phyloP scores from a whole-genome alignment of 2,797 vertebrate genomes.

The Hyperoplus lanceolatus region DNA sequence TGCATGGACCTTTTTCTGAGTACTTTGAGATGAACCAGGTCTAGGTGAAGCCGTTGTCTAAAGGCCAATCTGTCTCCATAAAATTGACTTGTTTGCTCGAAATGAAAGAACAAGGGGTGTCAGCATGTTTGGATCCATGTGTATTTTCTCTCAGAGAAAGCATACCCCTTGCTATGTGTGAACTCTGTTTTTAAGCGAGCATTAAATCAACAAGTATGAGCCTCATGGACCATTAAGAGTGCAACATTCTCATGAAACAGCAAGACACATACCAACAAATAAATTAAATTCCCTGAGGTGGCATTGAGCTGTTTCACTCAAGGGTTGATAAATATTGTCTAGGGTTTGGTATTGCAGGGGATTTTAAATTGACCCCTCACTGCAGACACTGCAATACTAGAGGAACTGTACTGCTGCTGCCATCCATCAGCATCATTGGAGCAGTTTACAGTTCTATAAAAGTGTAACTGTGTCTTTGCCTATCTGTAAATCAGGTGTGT shows the following conservation, averaged over 20 bases:
- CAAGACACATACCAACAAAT: constrained; percentile 28
- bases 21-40: constrained; percentile 77
- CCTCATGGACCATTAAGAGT: constrained; percentile 18
- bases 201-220: constrained; percentile 77
- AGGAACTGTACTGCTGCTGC: constrained; percentile 46
- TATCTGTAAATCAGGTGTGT: constrained; percentile 74
- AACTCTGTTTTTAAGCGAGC: constrained; percentile 56
- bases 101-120: constrained; percentile 55
- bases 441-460: constrained; percentile 78
- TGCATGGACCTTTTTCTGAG: constrained; percentile 45
- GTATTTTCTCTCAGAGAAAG: constrained; percentile 34
- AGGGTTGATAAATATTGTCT: constrained; percentile 64
- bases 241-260: constrained; percentile 47
- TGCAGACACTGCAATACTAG: constrained; percentile 57
- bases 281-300: constrained; percentile 45
- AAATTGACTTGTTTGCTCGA: constrained; percentile 52
- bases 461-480: constrained; percentile 67
- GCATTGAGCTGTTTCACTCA: constrained; percentile 47
- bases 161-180: constrained; percentile 32
- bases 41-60: constrained; percentile 48
- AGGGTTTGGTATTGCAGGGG: constrained; percentile 33
- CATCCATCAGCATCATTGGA: constrained; percentile 68
- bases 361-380: constrained; percentile 47
- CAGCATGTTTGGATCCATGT: constrained; percentile 47
- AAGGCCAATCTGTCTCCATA: constrained; percentile 76